Evolutionary conservation across 2,888 invertebrate species (phyloP).

Genomic region (Hoplodrina blanda): DNA sequence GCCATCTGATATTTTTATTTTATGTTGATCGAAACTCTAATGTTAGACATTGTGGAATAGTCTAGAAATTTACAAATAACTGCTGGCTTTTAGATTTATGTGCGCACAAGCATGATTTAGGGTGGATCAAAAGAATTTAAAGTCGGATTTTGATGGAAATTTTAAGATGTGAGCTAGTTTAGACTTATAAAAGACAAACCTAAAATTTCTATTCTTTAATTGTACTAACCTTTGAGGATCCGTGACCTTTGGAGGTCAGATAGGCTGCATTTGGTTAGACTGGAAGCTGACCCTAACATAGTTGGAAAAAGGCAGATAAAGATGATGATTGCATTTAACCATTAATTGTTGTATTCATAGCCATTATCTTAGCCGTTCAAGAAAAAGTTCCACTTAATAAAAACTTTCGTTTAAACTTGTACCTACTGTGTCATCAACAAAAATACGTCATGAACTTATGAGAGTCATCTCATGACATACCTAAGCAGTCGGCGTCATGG

Average conservation of each 20-base stretch:
- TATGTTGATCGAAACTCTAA: neutral
- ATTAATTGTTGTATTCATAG: neutral
- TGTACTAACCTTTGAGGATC: too few relatives aligned
- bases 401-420: neutral
- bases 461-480: slow-evolving; percentile 22
- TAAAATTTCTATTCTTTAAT: neutral
- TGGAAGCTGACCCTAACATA: too few relatives aligned
- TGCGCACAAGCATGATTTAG: neutral
- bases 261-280: too few relatives aligned
- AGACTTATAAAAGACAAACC: neutral
- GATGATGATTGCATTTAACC: too few relatives aligned
- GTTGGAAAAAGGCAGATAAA: too few relatives aligned
- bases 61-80: slow-evolving; percentile 1
- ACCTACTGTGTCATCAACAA: slow-evolving; percentile 12
- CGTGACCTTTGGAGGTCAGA: too few relatives aligned
- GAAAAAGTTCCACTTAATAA: neutral
- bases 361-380: neutral
- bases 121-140: neutral
- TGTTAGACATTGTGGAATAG: neutral
- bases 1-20: slow-evolving; percentile 1
- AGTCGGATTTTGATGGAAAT: neutral
- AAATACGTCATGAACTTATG: slow-evolving; percentile 26
- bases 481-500: slow-evolving; percentile 23
- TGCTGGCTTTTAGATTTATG: neutral
- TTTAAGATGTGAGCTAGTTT: neutral